Conservation (phyloP, 2,797 vertebrate genomes). For the Pelochelys cantorii region DNA sequence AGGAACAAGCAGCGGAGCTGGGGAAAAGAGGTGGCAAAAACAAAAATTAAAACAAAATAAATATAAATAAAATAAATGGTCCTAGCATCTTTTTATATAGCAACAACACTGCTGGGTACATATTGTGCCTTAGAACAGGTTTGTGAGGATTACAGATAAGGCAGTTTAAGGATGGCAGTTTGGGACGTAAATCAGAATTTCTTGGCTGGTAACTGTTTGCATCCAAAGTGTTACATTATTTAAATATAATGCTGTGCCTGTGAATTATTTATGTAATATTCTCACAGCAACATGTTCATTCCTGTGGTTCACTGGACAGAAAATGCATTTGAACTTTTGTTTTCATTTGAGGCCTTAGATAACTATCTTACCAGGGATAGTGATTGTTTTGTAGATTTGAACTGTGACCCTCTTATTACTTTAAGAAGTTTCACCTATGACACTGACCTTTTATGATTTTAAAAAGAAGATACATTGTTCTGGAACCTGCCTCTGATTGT, state of each 20-base stretch:
- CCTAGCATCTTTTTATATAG: neutral
- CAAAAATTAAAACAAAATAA: neutral
- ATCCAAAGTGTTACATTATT: neutral
- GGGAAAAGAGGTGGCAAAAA: neutral
- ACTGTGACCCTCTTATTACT: neutral
- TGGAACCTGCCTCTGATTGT: constrained; percentile 61
- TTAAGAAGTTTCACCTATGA: constrained; percentile 34
- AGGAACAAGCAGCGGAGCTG: neutral
- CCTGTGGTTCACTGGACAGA: neutral
- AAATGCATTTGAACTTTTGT: neutral
- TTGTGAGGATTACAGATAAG: neutral
- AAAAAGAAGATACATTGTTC: constrained; percentile 21
- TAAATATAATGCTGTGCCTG: neutral
- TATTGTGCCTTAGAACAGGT: neutral
- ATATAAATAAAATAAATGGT: neutral
- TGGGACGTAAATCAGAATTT: constrained; percentile 4
- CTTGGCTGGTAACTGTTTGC: neutral
- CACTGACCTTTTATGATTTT: constrained; percentile 7
- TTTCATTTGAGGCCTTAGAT: neutral
- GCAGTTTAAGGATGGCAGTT: neutral
- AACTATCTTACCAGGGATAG: neutral
- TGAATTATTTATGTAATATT: neutral
- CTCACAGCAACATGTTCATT: neutral
- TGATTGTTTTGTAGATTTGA: neutral
- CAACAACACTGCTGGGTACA: neutral